Percentiles rank a stretch among this genome's conserved stretches.
phyloP scores from a whole-genome alignment of 2,888 invertebrate genomes.

The Zaprionus lineosus region DNA sequence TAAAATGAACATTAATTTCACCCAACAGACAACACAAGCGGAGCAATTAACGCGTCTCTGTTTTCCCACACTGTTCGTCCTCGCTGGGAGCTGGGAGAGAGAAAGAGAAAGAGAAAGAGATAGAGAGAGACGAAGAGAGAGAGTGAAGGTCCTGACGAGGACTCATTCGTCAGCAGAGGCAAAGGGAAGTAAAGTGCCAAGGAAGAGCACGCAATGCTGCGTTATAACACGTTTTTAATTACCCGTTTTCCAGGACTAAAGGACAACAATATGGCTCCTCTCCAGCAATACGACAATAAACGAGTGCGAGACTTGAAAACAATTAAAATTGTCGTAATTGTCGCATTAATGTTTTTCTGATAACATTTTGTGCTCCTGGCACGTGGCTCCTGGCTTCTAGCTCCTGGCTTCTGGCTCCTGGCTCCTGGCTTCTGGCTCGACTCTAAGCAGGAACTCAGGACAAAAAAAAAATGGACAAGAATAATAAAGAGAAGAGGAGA shows the following conservation, averaged over 20 bases:
- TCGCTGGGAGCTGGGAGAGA: too few species aligned
- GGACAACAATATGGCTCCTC: slow-evolving; percentile 50
- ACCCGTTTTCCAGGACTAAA: slow-evolving; percentile 55
- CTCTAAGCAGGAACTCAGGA: slow-evolving; percentile 25
- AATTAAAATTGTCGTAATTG: slow-evolving; percentile 78
- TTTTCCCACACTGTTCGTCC: slow-evolving; percentile 3
- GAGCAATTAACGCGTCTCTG: slow-evolving; percentile 62
- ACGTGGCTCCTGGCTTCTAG: slow-evolving; percentile 34
- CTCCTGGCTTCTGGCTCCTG: slow-evolving; percentile 47
- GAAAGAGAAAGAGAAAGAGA: neutral
- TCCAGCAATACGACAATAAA: slow-evolving; percentile 46
- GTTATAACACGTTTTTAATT: slow-evolving; percentile 75
- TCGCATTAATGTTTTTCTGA: slow-evolving; percentile 78
- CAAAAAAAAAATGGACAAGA: slow-evolving; percentile 10
- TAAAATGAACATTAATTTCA: slow-evolving; percentile 63
- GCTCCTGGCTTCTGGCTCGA: slow-evolving; percentile 57
- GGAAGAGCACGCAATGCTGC: slow-evolving; percentile 46
- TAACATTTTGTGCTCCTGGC: slow-evolving; percentile 60
- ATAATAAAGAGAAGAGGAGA: too few species aligned
- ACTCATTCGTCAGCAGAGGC: too few species aligned
- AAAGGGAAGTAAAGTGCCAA: too few species aligned
- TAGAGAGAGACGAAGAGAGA: neutral
- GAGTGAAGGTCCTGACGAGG: neutral
- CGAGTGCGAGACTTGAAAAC: slow-evolving; percentile 67
- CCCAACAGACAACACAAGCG: slow-evolving; percentile 31